Base-by-base conservation (phyloP, 2,113 vertebrate species). In the Verasper variegatus region DNA sequence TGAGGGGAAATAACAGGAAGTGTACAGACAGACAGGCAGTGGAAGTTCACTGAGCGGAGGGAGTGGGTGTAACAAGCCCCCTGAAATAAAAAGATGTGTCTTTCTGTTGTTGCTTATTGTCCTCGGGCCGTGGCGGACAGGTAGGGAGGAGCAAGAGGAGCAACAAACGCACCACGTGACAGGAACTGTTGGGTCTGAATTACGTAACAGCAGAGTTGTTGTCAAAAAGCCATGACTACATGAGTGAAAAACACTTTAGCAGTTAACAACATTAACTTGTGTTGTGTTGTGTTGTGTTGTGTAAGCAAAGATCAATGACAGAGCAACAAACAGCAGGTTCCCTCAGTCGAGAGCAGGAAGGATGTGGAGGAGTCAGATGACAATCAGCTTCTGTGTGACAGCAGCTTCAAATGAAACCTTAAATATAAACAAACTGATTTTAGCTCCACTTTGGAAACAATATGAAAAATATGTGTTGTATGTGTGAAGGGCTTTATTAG, bases 1-100 rank as follows among this genome's bases (percentile, higher is more conserved):
- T 18, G 71, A 70, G 59, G 61, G 63, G 57, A 26, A 66, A 75
- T 47, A 80, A 84, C 87, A 86, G 87, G 83, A 89, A 86, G 80
- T 79, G 45, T 13, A 37, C 8, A 58, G 66, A 73, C 17, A 81
- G 18, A 42, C 52, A 78, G 54, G 74, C 20, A 9, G n/a, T n/a
- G 51, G 18, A 49, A 15, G 17, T 70, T 57, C 12, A 62, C 37
- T 20, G 49, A 42, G 45, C 68, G 31, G 3, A 58, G 73, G 73
- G 55, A 76, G 71, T 45, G 71, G 68, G 65, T 60, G 70, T 26
- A 35, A 82, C 35, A 56, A 24, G 12, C 2, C n/a, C 20, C 79
- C 68, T 66, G 6, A 65, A 1, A 73, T 45, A 45, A 68, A 49
- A 60, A 56, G 42, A 9, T 14, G 47, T 3, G 51, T 67, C 71